phyloP scores from a whole-genome alignment of 2,113 vertebrate species.

The Tachuris rubrigastra region DNA sequence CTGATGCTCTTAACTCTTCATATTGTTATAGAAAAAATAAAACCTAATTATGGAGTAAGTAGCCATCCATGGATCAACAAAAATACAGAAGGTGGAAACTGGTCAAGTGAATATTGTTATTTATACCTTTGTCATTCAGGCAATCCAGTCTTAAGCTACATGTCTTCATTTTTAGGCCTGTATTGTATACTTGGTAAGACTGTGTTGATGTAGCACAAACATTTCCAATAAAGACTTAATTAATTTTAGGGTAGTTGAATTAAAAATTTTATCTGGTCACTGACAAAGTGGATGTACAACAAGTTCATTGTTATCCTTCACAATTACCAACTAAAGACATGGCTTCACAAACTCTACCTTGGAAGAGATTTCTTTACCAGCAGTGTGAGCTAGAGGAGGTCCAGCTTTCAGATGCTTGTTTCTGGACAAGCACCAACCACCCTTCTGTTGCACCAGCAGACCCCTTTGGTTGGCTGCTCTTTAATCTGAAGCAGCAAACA shows the following conservation, averaged over 20 bases:
- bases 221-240: neutral
- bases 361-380: neutral
- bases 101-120: neutral
- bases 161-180: neutral
- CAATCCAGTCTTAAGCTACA: neutral
- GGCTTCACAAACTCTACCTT: neutral
- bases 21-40: neutral
- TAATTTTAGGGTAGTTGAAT: neutral
- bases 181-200: neutral
- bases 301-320: neutral
- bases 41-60: neutral
- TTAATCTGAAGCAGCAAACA: neutral
- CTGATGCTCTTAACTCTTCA: neutral
- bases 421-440: neutral
- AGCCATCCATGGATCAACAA: neutral
- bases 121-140: neutral
- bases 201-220: neutral
- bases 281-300: neutral
- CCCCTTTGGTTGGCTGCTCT: neutral
- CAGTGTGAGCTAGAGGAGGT: neutral
- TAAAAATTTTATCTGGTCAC: neutral
- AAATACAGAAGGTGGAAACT: neutral
- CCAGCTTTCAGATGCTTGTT: neutral
- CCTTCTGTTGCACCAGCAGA: neutral
- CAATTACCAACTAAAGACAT: fast-evolving